These are phyloP conservation scores for Muricea muricata DNA, from an alignment of 92 coral and sea anemone species.

Conservation along the genomic window DNA sequence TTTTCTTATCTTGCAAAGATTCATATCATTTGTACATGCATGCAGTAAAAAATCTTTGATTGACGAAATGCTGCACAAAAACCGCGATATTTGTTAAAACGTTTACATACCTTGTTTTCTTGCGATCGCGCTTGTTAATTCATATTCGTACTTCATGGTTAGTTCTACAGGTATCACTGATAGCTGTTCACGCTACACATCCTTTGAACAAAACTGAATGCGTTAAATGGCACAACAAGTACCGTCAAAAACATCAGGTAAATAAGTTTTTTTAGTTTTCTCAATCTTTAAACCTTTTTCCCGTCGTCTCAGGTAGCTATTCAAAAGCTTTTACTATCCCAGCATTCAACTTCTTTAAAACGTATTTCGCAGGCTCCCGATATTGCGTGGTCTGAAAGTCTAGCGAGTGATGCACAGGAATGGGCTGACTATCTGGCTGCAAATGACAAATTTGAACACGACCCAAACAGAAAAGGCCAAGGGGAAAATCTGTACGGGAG, in stretches of 20 bases:
- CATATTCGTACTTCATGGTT: neutral
- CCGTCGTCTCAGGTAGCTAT: neutral
- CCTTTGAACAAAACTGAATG: slow-evolving; percentile 49
- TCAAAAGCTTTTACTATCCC: no score
- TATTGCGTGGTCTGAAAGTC: slow-evolving; percentile 58
- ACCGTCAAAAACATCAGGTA: slow-evolving; percentile 62
- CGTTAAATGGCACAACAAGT: slow-evolving; percentile 62
- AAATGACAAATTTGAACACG: slow-evolving; percentile 55
- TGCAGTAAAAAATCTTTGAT: no score
- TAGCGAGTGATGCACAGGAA: slow-evolving; percentile 60
- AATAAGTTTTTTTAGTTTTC: no score
- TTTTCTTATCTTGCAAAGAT: no score
- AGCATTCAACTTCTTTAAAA: no score
- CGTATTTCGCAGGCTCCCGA: slow-evolving; percentile 6
- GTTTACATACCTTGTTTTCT: neutral
- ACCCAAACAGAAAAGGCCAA: neutral
- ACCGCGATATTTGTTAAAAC: neutral
- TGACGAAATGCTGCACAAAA: neutral
- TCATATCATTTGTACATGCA: no score
- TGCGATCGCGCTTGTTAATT: neutral
- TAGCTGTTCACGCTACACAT: neutral
- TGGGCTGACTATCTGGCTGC: slow-evolving; percentile 81
- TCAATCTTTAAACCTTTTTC: neutral
- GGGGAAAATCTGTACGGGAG: slow-evolving; percentile 79
- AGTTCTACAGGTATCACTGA: neutral